Evolutionary conservation across 1,140 invertebrate species (phyloP).

Genomic region (Drosophila athabasca): DNA sequence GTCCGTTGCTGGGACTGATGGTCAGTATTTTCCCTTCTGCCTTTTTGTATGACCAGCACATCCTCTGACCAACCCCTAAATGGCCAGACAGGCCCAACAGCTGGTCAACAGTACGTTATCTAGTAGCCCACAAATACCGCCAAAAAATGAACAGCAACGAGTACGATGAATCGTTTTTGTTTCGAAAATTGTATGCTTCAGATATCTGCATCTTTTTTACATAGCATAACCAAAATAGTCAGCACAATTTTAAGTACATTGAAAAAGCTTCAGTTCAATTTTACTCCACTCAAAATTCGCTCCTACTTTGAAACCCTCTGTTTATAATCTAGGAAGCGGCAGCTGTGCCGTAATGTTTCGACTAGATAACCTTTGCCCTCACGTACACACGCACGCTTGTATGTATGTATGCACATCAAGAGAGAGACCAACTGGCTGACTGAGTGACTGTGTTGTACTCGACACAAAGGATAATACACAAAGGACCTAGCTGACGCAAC

Average conservation of each 20-base stretch:
- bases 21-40: constrained; percentile 47
- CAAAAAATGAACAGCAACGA: constrained; percentile 56
- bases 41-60: constrained; percentile 72
- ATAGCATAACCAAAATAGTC: neutral
- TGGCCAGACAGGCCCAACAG: constrained; percentile 49
- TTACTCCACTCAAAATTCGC: neutral
- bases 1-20: constrained; percentile 28
- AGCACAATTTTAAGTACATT: no score
- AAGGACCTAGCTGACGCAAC: constrained; percentile 75
- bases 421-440: constrained; percentile 44
- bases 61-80: constrained; percentile 62
- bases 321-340: constrained; percentile 39
- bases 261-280: no score
- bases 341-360: constrained; percentile 71
- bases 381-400: constrained; percentile 42
- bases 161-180: constrained; percentile 28
- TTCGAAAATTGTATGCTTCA: neutral
- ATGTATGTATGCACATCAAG: constrained; percentile 10
- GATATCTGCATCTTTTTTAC: no score
- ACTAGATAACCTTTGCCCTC: constrained; percentile 77
- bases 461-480: constrained; percentile 78
- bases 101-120: constrained; percentile 57
- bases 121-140: constrained; percentile 60
- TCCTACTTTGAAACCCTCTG: constrained; percentile 7
- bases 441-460: constrained; percentile 51